Conservation (phyloP, 2,113 vertebrate species). For the Fregetta grallaria region DNA sequence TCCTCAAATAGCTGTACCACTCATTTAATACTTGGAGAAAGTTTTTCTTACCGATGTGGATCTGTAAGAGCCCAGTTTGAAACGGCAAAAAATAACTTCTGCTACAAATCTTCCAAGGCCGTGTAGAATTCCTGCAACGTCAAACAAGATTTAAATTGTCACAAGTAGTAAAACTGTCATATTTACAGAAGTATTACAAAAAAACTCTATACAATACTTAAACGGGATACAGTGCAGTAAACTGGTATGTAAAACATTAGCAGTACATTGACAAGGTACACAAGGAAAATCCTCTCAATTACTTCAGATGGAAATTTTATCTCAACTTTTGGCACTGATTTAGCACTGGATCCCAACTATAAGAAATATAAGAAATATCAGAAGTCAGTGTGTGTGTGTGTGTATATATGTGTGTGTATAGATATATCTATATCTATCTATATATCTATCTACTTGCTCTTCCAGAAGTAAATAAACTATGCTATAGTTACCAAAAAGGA, state of each 20-base stretch:
- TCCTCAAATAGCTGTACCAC: not conserved
- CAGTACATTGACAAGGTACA: not conserved
- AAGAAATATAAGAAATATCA: not conserved
- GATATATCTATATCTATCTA: no score
- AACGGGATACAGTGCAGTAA: not conserved
- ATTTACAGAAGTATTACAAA: not conserved
- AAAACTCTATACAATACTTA: not conserved
- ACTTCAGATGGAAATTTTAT: not conserved
- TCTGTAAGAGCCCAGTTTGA: constrained; percentile 85
- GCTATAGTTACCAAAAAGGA: not conserved
- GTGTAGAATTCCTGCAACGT: constrained; percentile 89
- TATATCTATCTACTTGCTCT: not conserved
- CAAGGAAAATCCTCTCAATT: not conserved
- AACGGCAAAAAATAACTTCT: constrained; percentile 91
- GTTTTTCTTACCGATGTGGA: constrained; percentile 79
- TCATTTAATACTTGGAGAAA: not conserved
- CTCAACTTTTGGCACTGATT: not conserved
- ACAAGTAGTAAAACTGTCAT: not conserved
- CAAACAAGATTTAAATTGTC: not conserved
- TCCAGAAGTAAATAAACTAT: not conserved
- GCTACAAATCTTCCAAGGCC: constrained; percentile 87
- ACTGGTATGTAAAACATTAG: not conserved
- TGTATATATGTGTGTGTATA: no score
- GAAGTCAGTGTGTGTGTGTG: not conserved
- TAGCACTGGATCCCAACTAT: not conserved